Conservation (phyloP, 2,888 invertebrate species). For the Physocephala rufipes region DNA sequence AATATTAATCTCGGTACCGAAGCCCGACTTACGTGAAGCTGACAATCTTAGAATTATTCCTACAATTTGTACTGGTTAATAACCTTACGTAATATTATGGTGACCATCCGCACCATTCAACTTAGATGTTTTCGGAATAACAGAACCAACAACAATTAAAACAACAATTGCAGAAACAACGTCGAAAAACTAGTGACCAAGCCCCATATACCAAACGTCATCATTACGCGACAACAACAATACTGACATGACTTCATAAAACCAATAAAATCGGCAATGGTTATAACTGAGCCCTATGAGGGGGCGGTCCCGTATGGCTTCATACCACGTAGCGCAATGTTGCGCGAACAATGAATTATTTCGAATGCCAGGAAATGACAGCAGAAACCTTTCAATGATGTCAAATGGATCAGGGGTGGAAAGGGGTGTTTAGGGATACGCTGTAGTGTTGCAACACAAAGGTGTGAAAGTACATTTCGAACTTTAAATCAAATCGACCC, state of each 20-base stretch:
- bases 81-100: too few species aligned
- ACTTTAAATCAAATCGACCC: not conserved
- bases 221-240: not conserved
- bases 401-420: not conserved
- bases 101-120: not conserved
- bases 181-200: not conserved
- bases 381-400: conserved; percentile 36
- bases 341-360: conserved; percentile 40
- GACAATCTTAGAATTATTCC: too few species aligned
- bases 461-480: conserved; percentile 27
- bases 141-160: not conserved
- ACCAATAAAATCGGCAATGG: conserved; percentile 1
- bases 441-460: not conserved
- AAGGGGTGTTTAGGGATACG: not conserved
- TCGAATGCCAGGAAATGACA: conserved; percentile 46
- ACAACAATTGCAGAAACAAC: not conserved
- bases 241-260: conserved; percentile 13
- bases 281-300: not conserved
- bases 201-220: not conserved
- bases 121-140: not conserved
- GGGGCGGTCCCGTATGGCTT: not conserved
- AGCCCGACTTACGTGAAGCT: too few species aligned
- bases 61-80: too few species aligned
- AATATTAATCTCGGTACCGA: too few species aligned
- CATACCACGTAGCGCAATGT: not conserved